These are phyloP conservation scores for Agrypnia vestita DNA, from an alignment of 1,140 invertebrate species.

Conservation along the genomic window DNA sequence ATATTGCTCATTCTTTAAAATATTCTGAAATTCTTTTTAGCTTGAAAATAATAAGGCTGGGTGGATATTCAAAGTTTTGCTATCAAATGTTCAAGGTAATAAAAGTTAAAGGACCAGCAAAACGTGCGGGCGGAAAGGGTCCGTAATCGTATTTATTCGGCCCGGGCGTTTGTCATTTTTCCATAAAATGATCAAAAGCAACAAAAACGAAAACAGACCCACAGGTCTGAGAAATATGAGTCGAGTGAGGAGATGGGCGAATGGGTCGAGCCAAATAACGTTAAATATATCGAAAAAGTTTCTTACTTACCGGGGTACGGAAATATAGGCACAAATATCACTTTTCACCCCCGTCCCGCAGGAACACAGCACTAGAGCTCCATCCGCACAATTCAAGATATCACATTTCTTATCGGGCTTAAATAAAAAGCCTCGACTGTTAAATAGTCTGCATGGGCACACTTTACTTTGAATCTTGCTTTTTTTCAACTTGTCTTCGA, in stretches of 20 bases:
- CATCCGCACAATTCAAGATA: constrained; percentile 13
- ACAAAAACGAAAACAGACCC: constrained; percentile 43
- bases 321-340: constrained; percentile 53
- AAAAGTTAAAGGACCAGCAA: constrained; percentile 8
- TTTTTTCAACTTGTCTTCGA: no score
- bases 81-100: neutral
- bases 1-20: no score
- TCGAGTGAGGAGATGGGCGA: constrained; percentile 35
- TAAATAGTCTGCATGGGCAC: no score
- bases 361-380: constrained; percentile 32
- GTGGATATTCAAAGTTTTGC: neutral
- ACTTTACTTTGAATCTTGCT: no score
- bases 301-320: constrained; percentile 52
- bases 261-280: constrained; percentile 33
- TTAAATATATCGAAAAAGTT: constrained; percentile 61
- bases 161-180: constrained; percentile 51
- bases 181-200: constrained; percentile 54
- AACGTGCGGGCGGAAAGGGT: constrained; percentile 27
- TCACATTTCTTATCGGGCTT: neutral
- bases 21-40: no score
- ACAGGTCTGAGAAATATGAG: constrained; percentile 48
- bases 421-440: no score
- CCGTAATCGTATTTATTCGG: constrained; percentile 56
- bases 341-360: constrained; percentile 36
- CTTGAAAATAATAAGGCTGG: no score